Evolutionary conservation across 2,888 invertebrate genomes (phyloP), one percentile per base, ranked within the genome.

Genomic region (Odontomyia ornata): DNA sequence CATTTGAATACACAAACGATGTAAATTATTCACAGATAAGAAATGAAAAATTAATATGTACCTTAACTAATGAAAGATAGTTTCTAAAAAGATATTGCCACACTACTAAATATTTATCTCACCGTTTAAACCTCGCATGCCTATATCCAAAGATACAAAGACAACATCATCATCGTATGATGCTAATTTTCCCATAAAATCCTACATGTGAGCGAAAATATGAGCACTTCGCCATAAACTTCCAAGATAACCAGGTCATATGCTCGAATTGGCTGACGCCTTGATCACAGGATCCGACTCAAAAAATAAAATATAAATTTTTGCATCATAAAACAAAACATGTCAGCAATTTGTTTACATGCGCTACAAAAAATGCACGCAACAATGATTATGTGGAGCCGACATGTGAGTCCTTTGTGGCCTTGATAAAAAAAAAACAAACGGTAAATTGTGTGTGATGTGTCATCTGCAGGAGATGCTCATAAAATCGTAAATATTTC

Each of bases 351-450:
- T 15, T 28, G 30, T 28, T 64, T 64, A 30, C 27, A 30, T 28
- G 2, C 13, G 4, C 30, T 9, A 60, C 60, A 60, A 21, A 56
- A 56, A 60, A 21, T 23, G 13, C 64, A 28, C 28, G 30, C 30
- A n/a, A 30, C 25, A 30, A 28, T 28, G 64, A 27, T 64, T 15
- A 30, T 28, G 64, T 27, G 64, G 27, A 64, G 30, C 30, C n/a
- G 30, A 9, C 28, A 27, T 64, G 28, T 64, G 64, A 64, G 25
- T 64, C 64, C 64, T 64, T 64, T 64, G 28, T 64, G 15, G 23
- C 64, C 13, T 60, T 60, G 57, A 60, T 60, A 60, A 60, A 36
- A 36, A n/a, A n/a, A n/a, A n/a, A n/a, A n/a, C n/a, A n/a, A 25
- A 60, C 52, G 57, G 23, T 60, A 25, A 60, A 25, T 25, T 25